These are phyloP conservation scores for Dryomyza anilis DNA, from an alignment of 2,888 invertebrate genomes.

Conservation along the genomic window DNA sequence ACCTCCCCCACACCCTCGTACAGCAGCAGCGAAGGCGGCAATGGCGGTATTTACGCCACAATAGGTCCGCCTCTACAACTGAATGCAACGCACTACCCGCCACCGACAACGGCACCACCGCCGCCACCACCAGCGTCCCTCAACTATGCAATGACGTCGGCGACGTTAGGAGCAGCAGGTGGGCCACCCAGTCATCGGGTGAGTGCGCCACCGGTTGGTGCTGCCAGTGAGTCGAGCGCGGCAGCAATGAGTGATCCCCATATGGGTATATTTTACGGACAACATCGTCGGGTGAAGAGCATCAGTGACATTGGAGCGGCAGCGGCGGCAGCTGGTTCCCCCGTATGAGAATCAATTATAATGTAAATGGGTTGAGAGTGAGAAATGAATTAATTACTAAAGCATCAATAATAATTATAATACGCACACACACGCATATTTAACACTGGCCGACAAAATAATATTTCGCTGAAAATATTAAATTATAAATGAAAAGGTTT, in stretches of 20 bases:
- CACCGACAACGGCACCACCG: conserved; percentile 54
- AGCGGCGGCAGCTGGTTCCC: conserved; percentile 46
- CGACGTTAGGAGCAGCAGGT: conserved; percentile 35
- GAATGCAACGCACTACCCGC: conserved; percentile 38
- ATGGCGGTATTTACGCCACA: conserved; percentile 61
- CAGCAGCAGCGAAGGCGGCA: conserved; percentile 60
- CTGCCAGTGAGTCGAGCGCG: conserved; percentile 37
- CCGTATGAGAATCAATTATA: conserved; percentile 53
- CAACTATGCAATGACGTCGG: conserved; percentile 29
- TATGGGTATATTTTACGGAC: conserved; percentile 53
- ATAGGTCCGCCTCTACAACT: conserved; percentile 47
- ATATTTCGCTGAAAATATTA: too few relatives aligned
- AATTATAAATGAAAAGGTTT: too few relatives aligned
- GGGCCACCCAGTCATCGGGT: conserved; percentile 56
- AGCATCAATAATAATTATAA: neutral
- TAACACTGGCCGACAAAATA: too few relatives aligned
- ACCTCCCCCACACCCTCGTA: conserved; percentile 62
- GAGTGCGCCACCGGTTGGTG: conserved; percentile 56
- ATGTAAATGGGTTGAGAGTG: conserved; percentile 37
- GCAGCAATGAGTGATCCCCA: too few relatives aligned
- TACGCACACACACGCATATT: neutral
- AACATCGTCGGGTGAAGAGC: conserved; percentile 60
- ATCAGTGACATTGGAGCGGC: conserved; percentile 60
- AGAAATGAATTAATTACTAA: neutral
- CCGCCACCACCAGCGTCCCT: conserved; percentile 59